Evolutionary conservation across 23 tunicate species (phyloP).

Genomic region (Clavelina lepadiformis): DNA sequence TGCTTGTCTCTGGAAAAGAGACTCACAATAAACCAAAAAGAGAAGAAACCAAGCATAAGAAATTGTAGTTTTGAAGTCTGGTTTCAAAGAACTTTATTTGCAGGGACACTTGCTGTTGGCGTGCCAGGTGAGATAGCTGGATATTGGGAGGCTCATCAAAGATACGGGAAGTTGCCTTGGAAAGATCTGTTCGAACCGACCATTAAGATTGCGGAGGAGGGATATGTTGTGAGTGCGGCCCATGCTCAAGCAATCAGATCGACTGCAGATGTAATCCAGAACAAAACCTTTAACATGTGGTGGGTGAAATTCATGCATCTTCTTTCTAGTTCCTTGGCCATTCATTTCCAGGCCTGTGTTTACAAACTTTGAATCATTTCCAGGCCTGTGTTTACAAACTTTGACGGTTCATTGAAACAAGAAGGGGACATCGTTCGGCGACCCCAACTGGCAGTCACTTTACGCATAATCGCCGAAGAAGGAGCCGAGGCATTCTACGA

Average conservation of each 20-base stretch:
- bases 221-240: slow-evolving; percentile 32
- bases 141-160: slow-evolving; percentile 85
- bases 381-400: slow-evolving; percentile 76
- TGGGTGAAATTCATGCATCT: no score
- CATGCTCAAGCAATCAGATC: slow-evolving; percentile 47
- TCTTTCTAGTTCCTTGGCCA: no score
- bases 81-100: not conserved
- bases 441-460: slow-evolving; percentile 73
- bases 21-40: no score
- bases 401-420: slow-evolving; percentile 73
- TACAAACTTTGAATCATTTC: slow-evolving; percentile 65
- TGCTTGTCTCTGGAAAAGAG: not conserved
- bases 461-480: slow-evolving; percentile 70
- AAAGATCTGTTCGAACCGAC: slow-evolving; percentile 63
- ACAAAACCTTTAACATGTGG: slow-evolving; percentile 68
- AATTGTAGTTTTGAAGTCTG: no score
- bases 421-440: slow-evolving; percentile 75
- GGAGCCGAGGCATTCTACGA: slow-evolving; percentile 64
- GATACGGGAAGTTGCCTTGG: slow-evolving; percentile 90
- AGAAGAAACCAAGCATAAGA: no score
- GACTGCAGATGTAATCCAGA: slow-evolving; percentile 17
- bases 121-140: slow-evolving; percentile 90
- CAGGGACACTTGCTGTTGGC: slow-evolving; percentile 67
- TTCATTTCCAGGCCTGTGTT: slow-evolving; percentile 74
- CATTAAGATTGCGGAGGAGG: slow-evolving; percentile 71